phyloP scores from a whole-genome alignment of 2,113 vertebrate species.

The Struthidea cinerea region DNA sequence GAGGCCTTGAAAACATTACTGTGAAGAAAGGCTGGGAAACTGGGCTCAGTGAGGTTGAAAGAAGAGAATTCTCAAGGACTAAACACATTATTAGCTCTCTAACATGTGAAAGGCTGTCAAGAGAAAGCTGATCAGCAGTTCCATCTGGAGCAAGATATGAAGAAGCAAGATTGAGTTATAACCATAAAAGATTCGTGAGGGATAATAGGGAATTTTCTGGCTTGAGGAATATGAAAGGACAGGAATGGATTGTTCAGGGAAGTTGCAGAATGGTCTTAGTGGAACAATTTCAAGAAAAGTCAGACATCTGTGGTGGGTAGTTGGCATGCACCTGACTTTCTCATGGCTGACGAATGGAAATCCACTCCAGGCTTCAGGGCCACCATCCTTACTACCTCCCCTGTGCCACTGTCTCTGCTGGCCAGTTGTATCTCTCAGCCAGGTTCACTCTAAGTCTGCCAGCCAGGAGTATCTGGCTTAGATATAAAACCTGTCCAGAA shows the following conservation, averaged over 20 bases:
- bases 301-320: background rate
- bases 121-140: background rate
- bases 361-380: accelerated
- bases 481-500: background rate
- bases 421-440: background rate
- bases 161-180: background rate
- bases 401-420: background rate
- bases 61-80: background rate
- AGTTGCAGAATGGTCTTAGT: background rate
- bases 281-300: background rate
- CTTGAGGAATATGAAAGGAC: background rate
- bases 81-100: background rate
- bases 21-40: background rate
- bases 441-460: background rate
- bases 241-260: background rate
- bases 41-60: background rate
- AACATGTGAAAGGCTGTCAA: background rate
- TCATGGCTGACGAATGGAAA: background rate
- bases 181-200: background rate
- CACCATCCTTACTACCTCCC: background rate
- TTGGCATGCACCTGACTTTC: background rate
- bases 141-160: background rate
- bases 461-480: background rate
- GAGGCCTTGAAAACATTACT: background rate
- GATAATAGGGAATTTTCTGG: background rate